phyloP scores from a whole-genome alignment of 37 sponge, comb jelly and placozoan genomes.

The Theonella swinhoei region DNA sequence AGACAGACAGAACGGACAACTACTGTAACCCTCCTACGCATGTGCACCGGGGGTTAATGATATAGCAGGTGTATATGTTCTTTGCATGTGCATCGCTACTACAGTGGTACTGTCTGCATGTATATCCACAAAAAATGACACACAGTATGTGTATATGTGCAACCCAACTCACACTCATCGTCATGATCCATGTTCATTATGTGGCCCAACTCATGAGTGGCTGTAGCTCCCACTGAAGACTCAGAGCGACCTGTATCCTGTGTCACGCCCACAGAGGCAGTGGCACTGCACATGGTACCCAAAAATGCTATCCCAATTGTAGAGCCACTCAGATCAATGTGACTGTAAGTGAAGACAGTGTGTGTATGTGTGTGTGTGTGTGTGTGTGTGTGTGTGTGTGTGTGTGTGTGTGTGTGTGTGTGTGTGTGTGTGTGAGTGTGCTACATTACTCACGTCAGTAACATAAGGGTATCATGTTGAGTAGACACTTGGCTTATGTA shows the following conservation, averaged over 20 bases:
- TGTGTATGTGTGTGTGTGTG: too few species aligned
- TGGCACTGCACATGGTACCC: conserved; percentile 55
- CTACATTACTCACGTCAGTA: conserved; percentile 45
- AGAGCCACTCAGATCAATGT: conserved; percentile 24
- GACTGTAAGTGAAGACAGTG: conserved; percentile 5
- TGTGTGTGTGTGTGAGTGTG: too few species aligned
- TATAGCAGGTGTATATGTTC: too few species aligned
- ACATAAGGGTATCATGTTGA: conserved; percentile 23
- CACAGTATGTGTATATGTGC: too few species aligned
- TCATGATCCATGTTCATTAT: conserved; percentile 62
- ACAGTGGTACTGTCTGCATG: too few species aligned
- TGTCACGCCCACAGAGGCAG: conserved; percentile 17
- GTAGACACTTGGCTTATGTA: conserved; percentile 6
- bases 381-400: too few species aligned
- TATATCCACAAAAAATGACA: too few species aligned
- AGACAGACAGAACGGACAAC: too few species aligned
- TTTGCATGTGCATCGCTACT: too few species aligned
- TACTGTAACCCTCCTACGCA: too few species aligned
- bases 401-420: too few species aligned
- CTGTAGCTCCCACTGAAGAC: not conserved
- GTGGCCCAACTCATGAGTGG: conserved; percentile 76
- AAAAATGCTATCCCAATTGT: conserved; percentile 54
- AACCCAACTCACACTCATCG: not conserved
- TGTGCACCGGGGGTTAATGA: too few species aligned
- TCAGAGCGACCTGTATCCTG: conserved; percentile 14